phyloP scores from a whole-genome alignment of 2,797 vertebrate species.

The Myoxocephalus aenaeus region DNA sequence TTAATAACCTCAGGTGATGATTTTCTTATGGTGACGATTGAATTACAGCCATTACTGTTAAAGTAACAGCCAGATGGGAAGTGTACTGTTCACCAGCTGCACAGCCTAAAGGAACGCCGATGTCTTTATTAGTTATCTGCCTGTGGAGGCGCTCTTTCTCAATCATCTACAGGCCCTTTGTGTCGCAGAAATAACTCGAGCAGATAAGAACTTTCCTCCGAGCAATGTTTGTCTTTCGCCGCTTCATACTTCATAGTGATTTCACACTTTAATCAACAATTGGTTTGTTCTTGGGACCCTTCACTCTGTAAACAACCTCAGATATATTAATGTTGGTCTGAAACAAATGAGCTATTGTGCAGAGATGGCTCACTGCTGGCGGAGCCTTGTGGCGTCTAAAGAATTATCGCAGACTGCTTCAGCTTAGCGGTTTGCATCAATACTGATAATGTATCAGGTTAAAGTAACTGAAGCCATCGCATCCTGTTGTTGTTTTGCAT shows the following conservation, averaged over 20 bases:
- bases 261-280: constrained; percentile 64
- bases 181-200: constrained; percentile 23
- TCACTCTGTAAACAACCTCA: constrained; percentile 60
- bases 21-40: constrained; percentile 14
- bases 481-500: not conserved
- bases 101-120: constrained; percentile 33
- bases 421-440: constrained; percentile 7
- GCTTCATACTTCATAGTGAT: constrained; percentile 32
- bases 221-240: constrained; percentile 45
- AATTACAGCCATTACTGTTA: constrained; percentile 12
- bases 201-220: constrained; percentile 46
- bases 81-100: constrained; percentile 14
- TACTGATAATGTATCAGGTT: not conserved
- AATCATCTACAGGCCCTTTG: constrained; percentile 37
- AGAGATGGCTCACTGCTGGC: constrained; percentile 17
- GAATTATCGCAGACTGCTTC: not conserved
- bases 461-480: constrained; percentile 1
- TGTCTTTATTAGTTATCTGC: constrained; percentile 11
- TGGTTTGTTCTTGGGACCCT: constrained; percentile 41
- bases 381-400: not conserved
- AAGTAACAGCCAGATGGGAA: constrained; percentile 14
- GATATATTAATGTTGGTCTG: constrained; percentile 28
- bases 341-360: constrained; percentile 69
- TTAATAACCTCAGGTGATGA: constrained; percentile 18
- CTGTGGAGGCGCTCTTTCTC: constrained; percentile 10